Evolutionary conservation across 2,797 vertebrate species (phyloP).

Genomic region (Tokudaia muenninki): DNA sequence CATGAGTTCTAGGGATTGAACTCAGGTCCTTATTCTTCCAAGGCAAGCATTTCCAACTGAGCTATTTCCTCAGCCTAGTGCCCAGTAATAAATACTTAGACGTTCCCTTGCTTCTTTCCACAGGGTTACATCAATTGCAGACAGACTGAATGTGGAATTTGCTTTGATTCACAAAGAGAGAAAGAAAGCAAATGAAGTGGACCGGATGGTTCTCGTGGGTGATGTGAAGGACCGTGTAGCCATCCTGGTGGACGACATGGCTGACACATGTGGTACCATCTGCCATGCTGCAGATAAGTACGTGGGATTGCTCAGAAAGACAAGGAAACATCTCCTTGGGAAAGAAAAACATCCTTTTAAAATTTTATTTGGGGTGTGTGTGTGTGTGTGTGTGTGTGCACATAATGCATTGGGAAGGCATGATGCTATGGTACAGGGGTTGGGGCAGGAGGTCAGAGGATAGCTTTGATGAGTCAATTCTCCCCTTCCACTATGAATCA

Average conservation of each 20-base stretch:
- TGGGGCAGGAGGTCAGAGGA: background rate
- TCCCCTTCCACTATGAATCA: background rate
- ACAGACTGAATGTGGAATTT: slow-evolving; percentile 97
- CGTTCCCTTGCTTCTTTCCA: background rate
- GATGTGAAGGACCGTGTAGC: slow-evolving; percentile 96
- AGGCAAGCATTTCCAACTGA: background rate
- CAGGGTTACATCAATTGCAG: slow-evolving; percentile 97
- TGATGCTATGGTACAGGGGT: background rate
- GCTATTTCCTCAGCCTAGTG: too few species aligned
- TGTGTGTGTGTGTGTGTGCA: background rate
- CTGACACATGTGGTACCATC: slow-evolving; percentile 97
- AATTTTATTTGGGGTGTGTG: background rate
- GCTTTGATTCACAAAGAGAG: slow-evolving; percentile 97
- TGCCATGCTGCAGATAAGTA: slow-evolving; percentile 97
- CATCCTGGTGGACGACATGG: slow-evolving; percentile 97
- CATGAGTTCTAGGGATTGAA: background rate
- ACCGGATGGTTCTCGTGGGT: slow-evolving; percentile 97
- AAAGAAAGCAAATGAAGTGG: slow-evolving; percentile 97
- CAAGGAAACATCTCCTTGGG: background rate
- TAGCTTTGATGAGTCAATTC: background rate
- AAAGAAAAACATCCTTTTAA: background rate
- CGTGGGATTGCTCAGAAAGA: slow-evolving; percentile 69
- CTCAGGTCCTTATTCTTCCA: background rate
- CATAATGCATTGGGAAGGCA: background rate
- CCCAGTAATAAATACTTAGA: background rate